These are phyloP conservation scores for Euura lappo DNA, from an alignment of 1,140 invertebrate genomes.

Conservation along the genomic window DNA sequence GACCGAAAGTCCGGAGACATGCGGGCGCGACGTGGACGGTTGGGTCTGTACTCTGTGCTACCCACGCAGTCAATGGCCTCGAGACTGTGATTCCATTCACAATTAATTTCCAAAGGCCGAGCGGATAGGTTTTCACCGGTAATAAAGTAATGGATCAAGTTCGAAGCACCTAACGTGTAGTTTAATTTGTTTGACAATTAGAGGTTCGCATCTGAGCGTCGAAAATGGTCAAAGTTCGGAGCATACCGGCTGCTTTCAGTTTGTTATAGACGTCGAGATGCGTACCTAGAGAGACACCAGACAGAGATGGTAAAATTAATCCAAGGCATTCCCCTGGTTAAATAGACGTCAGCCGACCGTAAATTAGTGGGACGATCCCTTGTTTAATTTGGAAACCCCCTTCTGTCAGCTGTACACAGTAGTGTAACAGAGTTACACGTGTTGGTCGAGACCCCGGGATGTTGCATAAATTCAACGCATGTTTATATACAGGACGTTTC, in stretches of 20 bases:
- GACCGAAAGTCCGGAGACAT: neutral
- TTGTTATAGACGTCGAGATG: too few relatives aligned
- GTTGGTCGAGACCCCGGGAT: conserved; percentile 1
- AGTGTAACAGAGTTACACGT: conserved; percentile 3
- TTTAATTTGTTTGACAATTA: conserved; percentile 6
- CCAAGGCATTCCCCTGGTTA: conserved; percentile 13
- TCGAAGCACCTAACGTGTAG: neutral
- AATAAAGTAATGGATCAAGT: too few relatives aligned
- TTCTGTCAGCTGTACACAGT: conserved; percentile 16
- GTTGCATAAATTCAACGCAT: conserved; percentile 7
- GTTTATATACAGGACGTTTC: neutral
- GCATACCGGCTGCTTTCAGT: neutral
- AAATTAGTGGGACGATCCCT: conserved; percentile 23
- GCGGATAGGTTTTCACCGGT: neutral
- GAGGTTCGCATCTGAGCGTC: neutral
- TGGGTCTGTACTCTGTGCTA: too few relatives aligned
- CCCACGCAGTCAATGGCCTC: too few relatives aligned
- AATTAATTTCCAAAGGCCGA: too few relatives aligned
- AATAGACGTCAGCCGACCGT: conserved; percentile 9
- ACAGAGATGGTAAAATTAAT: conserved; percentile 6
- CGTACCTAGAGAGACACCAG: neutral
- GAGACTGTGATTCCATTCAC: too few relatives aligned
- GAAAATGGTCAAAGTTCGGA: neutral
- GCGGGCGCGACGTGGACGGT: neutral
- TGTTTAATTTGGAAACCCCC: conserved; percentile 22